Evolutionary conservation across 2,797 vertebrate genomes (phyloP), one percentile per base, ranked within the genome.

Genomic region (Varecia variegata): DNA sequence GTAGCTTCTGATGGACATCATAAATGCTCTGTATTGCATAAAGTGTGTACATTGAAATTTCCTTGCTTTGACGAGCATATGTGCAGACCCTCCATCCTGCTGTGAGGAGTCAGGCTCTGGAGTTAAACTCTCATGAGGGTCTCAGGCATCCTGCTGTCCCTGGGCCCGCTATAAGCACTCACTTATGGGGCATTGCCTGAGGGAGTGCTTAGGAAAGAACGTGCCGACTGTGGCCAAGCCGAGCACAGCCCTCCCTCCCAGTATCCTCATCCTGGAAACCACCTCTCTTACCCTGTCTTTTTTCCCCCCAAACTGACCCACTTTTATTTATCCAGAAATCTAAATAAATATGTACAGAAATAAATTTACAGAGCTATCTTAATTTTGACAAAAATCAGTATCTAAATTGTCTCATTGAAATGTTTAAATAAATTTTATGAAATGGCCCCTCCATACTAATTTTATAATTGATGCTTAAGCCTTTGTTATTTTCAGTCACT

Each of bases 351-450:
- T 10, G 4, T 73, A 45, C 21, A 97, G 52, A 96, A 93, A 80
- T 87, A 80, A 93, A 77, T 74, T 95, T 60, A 38, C 47, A 91
- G 50, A 88, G 25, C 70, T 90, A 13, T 71, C 88, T 95, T 88
- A 90, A 90, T 81, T 94, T 90, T 82, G 79, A 90, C 52, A 95
- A 90, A 94, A 94, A 77, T 67, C 68, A 88, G 10, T 45, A 82
- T 79, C 84, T 92, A 83, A 94, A 58, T 62, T 93, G 20, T 79
- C 47, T 93, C 52, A 81, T 58, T 92, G 35, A 93, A 87, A 79
- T 84, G 20, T 96, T 95, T 91, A 83, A 88, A 68, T 90, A 74
- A 74, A 79, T 77, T 83, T 96, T 87, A 86, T 85, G 30, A 94
- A 96, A 92, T 93, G 38, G 13, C 32, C 52, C 93, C 35, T 87